Percentiles rank a stretch among this genome's conserved stretches.
These are phyloP conservation scores for Pocillopora verrucosa DNA, from an alignment of 64 coral and sea anemone genomes.

Conservation along the genomic window DNA sequence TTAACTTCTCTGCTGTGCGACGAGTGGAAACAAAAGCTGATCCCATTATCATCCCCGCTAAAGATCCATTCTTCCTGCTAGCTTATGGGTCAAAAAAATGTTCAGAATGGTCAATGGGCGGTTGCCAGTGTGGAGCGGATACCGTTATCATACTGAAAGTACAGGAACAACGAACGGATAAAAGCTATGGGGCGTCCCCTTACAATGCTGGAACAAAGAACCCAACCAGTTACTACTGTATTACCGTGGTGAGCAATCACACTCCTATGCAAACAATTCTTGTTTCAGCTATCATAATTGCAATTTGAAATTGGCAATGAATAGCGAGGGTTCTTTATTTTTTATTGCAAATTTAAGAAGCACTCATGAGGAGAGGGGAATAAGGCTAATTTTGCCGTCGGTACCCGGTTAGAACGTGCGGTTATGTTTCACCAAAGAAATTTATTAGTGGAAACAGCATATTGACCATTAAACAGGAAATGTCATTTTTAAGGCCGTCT, in stretches of 20 bases:
- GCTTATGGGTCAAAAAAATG: slow-evolving; percentile 34
- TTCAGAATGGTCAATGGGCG: slow-evolving; percentile 47
- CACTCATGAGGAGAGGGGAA: too few species aligned
- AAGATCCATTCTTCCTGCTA: slow-evolving; percentile 22
- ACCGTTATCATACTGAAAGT: slow-evolving; percentile 38
- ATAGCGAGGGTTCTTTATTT: too few species aligned
- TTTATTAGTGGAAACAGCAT: too few species aligned
- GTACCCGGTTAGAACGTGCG: too few species aligned
- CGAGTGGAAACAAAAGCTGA: neutral
- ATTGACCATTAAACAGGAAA: too few species aligned
- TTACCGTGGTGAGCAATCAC: slow-evolving; percentile 43
- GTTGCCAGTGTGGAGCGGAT: slow-evolving; percentile 49
- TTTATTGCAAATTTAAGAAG: too few species aligned
- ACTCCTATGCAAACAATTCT: neutral
- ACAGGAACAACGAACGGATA: neutral
- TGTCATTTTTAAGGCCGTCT: neutral
- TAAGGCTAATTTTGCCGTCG: too few species aligned
- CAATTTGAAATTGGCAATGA: neutral
- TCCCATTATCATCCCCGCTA: neutral
- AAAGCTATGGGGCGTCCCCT: neutral
- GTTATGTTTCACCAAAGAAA: too few species aligned
- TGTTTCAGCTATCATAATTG: neutral
- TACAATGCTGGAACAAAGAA: slow-evolving; percentile 3
- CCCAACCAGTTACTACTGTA: slow-evolving; percentile 64
- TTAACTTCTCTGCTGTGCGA: slow-evolving; percentile 13